A percentile compares a stretch with the other conserved stretches of the same genome.
These are phyloP conservation scores for Phaethon lepturus DNA, from an alignment of 2,113 vertebrate species.

Conservation along the genomic window DNA sequence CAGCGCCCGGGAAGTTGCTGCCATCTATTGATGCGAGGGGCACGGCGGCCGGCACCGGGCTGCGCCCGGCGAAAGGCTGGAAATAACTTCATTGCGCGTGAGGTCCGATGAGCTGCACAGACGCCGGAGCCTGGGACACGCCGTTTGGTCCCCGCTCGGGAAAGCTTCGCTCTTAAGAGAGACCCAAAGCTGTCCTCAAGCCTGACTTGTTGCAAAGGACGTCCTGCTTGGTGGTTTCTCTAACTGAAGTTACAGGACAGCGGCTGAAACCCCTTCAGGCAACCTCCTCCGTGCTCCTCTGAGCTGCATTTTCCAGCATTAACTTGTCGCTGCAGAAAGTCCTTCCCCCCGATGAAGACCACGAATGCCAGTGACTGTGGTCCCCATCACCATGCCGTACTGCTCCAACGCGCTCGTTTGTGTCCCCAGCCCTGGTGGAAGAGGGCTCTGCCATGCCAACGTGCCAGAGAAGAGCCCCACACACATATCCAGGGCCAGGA, in stretches of 20 bases:
- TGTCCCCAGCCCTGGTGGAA: background rate
- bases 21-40: constrained; percentile 41
- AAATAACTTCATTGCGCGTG: fast-evolving
- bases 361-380: fast-evolving
- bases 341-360: background rate
- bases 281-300: background rate
- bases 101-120: background rate
- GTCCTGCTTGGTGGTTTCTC: background rate
- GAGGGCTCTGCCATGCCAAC: background rate
- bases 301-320: background rate
- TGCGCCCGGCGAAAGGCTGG: background rate
- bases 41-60: background rate
- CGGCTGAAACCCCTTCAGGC: background rate
- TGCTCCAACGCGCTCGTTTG: fast-evolving
- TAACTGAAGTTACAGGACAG: background rate
- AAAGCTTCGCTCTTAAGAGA: background rate
- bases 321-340: background rate
- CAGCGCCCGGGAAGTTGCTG: constrained; percentile 47
- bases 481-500: fast-evolving
- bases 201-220: fast-evolving
- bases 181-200: fast-evolving
- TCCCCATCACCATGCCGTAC: fast-evolving
- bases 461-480: background rate
- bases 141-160: fast-evolving
- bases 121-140: background rate